Conservation (phyloP, 37 sponge, comb jelly and placozoan species). For the Spongilla lacustris region DNA sequence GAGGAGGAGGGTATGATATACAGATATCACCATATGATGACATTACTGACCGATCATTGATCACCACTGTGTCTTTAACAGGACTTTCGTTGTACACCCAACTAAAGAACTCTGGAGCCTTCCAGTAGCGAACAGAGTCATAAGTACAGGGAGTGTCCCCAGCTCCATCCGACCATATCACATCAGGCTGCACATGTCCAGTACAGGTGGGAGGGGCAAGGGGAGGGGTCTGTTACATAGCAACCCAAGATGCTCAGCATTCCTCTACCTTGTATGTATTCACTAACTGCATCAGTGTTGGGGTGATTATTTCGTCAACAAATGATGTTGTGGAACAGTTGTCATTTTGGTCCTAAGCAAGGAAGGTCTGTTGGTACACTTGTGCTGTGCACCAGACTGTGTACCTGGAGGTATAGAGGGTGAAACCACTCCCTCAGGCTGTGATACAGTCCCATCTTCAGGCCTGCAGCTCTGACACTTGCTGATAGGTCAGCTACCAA, state of each 20-base stretch:
- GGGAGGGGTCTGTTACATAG: background rate
- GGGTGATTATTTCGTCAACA: constrained; percentile 59
- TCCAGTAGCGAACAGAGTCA: constrained; percentile 77
- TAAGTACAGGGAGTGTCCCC: constrained; percentile 66
- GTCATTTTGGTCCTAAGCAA: constrained; percentile 39
- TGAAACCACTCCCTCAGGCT: constrained; percentile 87
- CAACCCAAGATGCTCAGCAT: background rate
- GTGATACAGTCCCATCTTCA: constrained; percentile 82
- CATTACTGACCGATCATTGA: constrained; percentile 51
- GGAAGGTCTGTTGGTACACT: background rate
- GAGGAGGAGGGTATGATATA: background rate
- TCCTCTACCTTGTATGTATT: constrained; percentile 46
- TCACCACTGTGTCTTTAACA: constrained; percentile 55
- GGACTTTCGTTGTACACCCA: constrained; percentile 89
- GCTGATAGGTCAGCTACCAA: constrained; percentile 66
- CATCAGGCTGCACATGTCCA: constrained; percentile 50
- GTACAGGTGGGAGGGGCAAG: background rate
- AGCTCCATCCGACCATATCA: constrained; percentile 81
- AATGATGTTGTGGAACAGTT: constrained; percentile 74
- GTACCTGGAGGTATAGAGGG: constrained; percentile 65
- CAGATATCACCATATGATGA: background rate
- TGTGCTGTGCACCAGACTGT: background rate
- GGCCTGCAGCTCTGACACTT: constrained; percentile 66
- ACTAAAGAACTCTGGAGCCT: constrained; percentile 63
- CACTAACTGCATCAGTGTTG: constrained; percentile 73